Base-by-base conservation (phyloP, 2,888 invertebrate species). In the Erebia palarica region DNA sequence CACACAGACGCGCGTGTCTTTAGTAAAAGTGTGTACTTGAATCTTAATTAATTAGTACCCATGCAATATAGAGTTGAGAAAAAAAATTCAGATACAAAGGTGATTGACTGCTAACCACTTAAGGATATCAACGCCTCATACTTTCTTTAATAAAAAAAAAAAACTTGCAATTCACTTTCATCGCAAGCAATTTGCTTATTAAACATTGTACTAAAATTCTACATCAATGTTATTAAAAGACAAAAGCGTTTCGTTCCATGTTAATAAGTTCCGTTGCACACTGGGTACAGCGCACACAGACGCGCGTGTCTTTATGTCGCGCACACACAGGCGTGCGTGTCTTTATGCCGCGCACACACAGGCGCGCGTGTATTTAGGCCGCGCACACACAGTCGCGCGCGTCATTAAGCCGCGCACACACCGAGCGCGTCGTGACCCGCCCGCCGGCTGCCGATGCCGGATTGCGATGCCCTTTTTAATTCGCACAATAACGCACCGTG, bases 401-500 rank as follows among this genome's bases (percentile, higher is more conserved):
- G 77, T 78, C 76, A 77, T 79, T 78, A 79, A 76, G 76, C 55
- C 72, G 72, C 75, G 75, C 78, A 75, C 78, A 80, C 80, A 78
- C 77, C 65, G 73, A 64, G 72, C 75, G 76, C 74, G 75, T 86
- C 86, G 87, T 86, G 88, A 86, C 80, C 86, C 83, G 80, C 79
- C 75, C 79, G 84, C 81, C 75, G 78, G 78, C 75, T 78, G 80
- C 79, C 79, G 81, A 81, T 80, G 78, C 79, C 77, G 78, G 81
- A 81, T 80, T 81, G 81, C 83, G 80, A 81, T 85, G 83, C 82
- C 83, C 82, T 82, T 86, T 84, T 87, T 87, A 86, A 87, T 87
- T 88, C 85, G 84, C 86, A 84, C 87, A 86, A 85, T 87, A 88
- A 87, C 85, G 87, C 87, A 87, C 82, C 78, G 80, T 81, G 81